Percentiles rank a stretch among this genome's conserved stretches.
Conservation (phyloP, 2,888 invertebrate genomes). For the Brachyopa scutellaris region DNA sequence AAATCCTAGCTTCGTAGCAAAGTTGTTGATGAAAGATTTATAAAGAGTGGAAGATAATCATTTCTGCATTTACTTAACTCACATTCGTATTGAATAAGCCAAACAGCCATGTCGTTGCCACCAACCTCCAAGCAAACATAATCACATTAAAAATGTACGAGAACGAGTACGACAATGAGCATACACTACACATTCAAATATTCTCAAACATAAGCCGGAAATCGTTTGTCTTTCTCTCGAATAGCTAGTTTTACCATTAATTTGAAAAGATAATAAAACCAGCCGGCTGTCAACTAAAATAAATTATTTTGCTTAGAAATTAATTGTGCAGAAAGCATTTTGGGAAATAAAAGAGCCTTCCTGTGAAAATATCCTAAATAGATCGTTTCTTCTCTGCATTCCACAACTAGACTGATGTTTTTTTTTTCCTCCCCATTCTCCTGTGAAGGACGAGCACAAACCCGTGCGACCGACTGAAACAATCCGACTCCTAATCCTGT, state of each 20-base stretch:
- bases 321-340: conserved; percentile 62
- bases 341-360: conserved; percentile 43
- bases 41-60: too few relatives aligned
- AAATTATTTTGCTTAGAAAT: conserved; percentile 60
- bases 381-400: conserved; percentile 13
- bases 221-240: conserved; percentile 4
- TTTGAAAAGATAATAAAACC: conserved; percentile 68
- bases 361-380: conserved; percentile 41
- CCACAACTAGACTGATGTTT: neutral
- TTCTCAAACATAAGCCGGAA: conserved; percentile 19
- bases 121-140: too few relatives aligned
- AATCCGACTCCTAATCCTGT: too few relatives aligned
- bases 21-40: too few relatives aligned
- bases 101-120: too few relatives aligned
- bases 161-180: too few relatives aligned
- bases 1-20: too few relatives aligned
- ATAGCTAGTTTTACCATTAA: conserved; percentile 59
- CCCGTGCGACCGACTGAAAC: too few relatives aligned
- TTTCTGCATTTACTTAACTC: too few relatives aligned
- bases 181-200: too few relatives aligned
- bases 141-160: too few relatives aligned
- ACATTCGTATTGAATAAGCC: too few relatives aligned
- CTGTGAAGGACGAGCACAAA: neutral
- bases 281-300: conserved; percentile 61
- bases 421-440: neutral